These are phyloP conservation scores for Apamea monoglypha DNA, from an alignment of 2,888 invertebrate genomes.

Conservation along the genomic window DNA sequence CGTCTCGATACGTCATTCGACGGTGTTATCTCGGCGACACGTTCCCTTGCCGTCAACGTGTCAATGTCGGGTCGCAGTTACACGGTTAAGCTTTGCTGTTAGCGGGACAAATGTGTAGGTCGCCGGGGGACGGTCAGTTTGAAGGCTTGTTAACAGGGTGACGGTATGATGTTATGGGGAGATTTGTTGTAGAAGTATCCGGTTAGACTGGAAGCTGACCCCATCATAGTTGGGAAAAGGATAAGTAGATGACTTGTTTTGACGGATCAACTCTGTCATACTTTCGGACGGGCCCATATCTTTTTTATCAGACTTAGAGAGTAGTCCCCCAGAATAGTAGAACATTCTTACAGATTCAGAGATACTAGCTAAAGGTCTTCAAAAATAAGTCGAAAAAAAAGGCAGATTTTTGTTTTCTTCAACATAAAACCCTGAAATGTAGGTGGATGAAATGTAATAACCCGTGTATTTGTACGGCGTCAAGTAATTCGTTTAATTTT, in stretches of 20 bases:
- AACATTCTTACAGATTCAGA: background rate
- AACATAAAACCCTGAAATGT: background rate
- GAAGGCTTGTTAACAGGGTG: constrained; percentile 11
- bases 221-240: too few relatives aligned
- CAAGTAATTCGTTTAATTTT: constrained; percentile 50
- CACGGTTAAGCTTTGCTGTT: constrained; percentile 42
- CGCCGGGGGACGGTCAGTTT: constrained; percentile 1
- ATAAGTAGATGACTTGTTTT: too few relatives aligned
- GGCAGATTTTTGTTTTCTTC: too few relatives aligned
- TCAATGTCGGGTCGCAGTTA: constrained; percentile 35
- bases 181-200: constrained; percentile 14
- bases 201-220: too few relatives aligned
- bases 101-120: constrained; percentile 46
- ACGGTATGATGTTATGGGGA: background rate
- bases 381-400: background rate
- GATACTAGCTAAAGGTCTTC: background rate
- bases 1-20: constrained; percentile 55
- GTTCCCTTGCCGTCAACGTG: constrained; percentile 42
- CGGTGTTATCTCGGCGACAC: constrained; percentile 44
- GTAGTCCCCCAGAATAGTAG: background rate
- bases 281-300: background rate
- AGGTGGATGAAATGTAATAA: constrained; percentile 5
- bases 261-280: background rate
- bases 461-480: constrained; percentile 8
- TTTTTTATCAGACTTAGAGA: background rate